These are phyloP conservation scores for Mustela lutreola DNA, from an alignment of 2,113 vertebrate genomes.

Conservation along the genomic window DNA sequence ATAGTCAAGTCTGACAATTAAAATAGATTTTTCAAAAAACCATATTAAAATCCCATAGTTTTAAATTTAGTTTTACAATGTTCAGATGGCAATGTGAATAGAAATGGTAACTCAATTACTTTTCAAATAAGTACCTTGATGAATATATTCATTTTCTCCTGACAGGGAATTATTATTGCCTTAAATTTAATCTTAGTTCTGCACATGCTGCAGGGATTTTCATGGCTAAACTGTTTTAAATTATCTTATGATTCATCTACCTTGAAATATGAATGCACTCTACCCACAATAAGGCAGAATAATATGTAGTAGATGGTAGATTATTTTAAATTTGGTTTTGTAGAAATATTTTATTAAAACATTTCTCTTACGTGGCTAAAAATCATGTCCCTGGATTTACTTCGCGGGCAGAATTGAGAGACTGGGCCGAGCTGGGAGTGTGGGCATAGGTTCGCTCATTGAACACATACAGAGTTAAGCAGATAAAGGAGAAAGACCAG, in stretches of 20 bases:
- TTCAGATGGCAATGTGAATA: slow-evolving; percentile 54
- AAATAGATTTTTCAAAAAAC: slow-evolving; percentile 11
- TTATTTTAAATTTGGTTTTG: slow-evolving; percentile 56
- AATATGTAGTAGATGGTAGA: neutral
- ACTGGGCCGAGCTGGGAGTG: neutral
- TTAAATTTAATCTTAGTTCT: slow-evolving; percentile 71
- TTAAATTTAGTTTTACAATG: slow-evolving; percentile 66
- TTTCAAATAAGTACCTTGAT: slow-evolving; percentile 61
- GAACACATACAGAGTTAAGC: neutral
- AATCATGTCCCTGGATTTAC: neutral
- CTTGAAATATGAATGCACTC: slow-evolving; percentile 63
- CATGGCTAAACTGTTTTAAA: slow-evolving; percentile 69
- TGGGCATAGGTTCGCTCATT: neutral
- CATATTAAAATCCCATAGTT: slow-evolving; percentile 5
- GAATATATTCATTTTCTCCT: slow-evolving; percentile 68
- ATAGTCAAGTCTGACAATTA: slow-evolving; percentile 51
- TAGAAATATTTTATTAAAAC: slow-evolving; percentile 50
- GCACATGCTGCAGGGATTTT: slow-evolving; percentile 61
- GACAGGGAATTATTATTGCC: slow-evolving; percentile 66
- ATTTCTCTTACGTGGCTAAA: slow-evolving; percentile 11
- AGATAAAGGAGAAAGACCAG: neutral
- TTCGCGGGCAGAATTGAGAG: neutral
- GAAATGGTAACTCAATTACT: slow-evolving; percentile 47
- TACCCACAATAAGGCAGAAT: slow-evolving; percentile 31
- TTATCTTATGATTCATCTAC: slow-evolving; percentile 59